Base-by-base conservation (phyloP, 2,113 vertebrate genomes). In the Brienomyrus brachyistius region DNA sequence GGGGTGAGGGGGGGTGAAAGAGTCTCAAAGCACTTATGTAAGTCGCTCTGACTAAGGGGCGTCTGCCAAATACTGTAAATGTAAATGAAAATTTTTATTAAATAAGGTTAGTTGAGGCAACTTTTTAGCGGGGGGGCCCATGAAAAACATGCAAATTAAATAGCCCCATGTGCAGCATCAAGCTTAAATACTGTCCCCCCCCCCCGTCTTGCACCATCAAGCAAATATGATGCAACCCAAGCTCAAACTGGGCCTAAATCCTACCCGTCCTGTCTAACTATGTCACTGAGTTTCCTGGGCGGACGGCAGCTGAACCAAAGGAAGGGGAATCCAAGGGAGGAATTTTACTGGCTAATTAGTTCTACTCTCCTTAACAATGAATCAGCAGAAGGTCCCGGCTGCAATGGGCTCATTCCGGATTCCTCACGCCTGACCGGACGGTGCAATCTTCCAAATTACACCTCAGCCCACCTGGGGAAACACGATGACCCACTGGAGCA, bases 391-490 rank as follows among this genome's bases (percentile, higher is more conserved):
- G 5, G 40, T 62, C 3, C 88, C 4, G 3, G 13, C 8, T 21
- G 50, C 40, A 47, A 7, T 10, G 66, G 48, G 23, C 23, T 89
- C 5, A 82, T 48, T 50, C n/a, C 6, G 5, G 47, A 74, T 74
- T 45, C 50, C 84, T 80, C 50, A 87, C 27, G 89, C 89, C 19
- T 90, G 85, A 90, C 84, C 50, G 40, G 40, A 27, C 23, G 35
- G 48, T 40, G 47, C 5, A 82, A 89, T 86, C 84, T 52, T 40
- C 45, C 88, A 62, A 86, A 90, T 86, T 86, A 21, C 23, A 31
- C 35, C 17, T 19, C 66, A 74, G 48, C 52, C 54, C 48, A 17
- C 62, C 45, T 9, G 66, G 66, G 89, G 47, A 31, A 54, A 77
- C 23, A 56, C 27, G 45, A 21, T 87, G 48, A 87, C 83, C 83